Percentiles rank a stretch among this genome's conserved stretches.
These are phyloP conservation scores for Andrena bucephala DNA, from an alignment of 2,888 invertebrate species.

Conservation along the genomic window DNA sequence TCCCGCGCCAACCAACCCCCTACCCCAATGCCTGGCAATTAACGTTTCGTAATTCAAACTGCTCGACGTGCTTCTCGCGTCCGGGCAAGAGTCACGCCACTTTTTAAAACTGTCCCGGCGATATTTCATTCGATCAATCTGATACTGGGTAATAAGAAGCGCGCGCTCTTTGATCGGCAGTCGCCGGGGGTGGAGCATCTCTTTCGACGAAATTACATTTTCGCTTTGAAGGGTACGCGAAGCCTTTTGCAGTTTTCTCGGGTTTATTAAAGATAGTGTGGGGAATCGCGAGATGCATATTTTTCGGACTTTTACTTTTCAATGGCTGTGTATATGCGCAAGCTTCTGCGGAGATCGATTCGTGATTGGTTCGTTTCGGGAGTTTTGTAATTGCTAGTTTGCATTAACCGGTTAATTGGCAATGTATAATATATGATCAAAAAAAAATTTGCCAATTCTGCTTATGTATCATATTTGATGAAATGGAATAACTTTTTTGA, in stretches of 20 bases:
- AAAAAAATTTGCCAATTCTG: no score
- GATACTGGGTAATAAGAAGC: background rate
- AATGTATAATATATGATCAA: no score
- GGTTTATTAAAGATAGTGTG: background rate
- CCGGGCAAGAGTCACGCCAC: background rate
- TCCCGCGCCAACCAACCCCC: constrained; percentile 3
- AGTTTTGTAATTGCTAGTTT: no score
- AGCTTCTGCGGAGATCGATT: no score
- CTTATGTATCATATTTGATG: no score
- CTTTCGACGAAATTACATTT: background rate
- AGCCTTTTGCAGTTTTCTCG: background rate
- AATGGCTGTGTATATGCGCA: no score
- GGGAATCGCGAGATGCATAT: no score
- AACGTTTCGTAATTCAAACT: constrained; percentile 49
- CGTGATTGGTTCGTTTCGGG: no score
- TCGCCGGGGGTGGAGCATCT: background rate
- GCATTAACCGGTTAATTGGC: no score
- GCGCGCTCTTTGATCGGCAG: background rate
- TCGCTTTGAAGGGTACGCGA: background rate
- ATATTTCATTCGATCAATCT: background rate
- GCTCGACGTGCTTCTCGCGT: background rate
- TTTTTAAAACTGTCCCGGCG: constrained; percentile 1
- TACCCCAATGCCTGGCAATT: constrained; percentile 28
- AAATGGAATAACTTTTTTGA: no score
- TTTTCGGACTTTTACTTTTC: no score